A percentile compares a stretch with the other conserved stretches of the same genome.
phyloP scores from a whole-genome alignment of 1,140 invertebrate genomes.

The Lethocerus indicus region DNA sequence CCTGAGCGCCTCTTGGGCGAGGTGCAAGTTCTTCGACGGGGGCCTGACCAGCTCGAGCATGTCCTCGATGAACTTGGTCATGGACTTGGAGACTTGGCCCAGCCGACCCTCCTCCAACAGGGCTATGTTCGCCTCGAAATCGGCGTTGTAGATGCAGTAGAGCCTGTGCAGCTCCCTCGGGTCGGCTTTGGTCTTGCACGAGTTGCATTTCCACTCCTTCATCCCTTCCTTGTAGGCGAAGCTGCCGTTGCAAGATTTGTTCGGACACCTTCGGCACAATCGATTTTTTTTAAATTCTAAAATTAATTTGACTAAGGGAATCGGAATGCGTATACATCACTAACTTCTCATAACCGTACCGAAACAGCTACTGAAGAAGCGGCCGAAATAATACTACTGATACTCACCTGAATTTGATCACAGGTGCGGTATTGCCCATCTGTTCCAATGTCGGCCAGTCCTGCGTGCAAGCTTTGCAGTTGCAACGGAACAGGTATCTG shows the following conservation, averaged over 20 bases:
- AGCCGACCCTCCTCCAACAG: neutral
- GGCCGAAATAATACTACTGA: too few relatives aligned
- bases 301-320: neutral
- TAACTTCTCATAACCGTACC: conserved; percentile 1
- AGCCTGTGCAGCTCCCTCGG: neutral
- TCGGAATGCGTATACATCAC: neutral
- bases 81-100: neutral
- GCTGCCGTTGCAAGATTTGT: neutral
- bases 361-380: too few relatives aligned
- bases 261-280: neutral
- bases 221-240: conserved; percentile 1
- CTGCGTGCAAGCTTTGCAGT: conserved; percentile 58
- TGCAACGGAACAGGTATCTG: conserved; percentile 79
- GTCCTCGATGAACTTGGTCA: neutral
- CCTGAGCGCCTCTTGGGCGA: conserved; percentile 12
- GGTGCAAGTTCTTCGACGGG: conserved; percentile 10
- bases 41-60: conserved; percentile 1
- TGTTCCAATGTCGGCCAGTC: conserved; percentile 67
- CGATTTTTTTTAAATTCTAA: neutral
- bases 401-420: too few relatives aligned
- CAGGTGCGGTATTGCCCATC: conserved; percentile 31
- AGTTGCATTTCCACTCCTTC: neutral
- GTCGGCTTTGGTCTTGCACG: neutral
- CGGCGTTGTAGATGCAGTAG: neutral
- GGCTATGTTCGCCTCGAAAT: neutral